These are phyloP conservation scores for Rhopilema esculentum DNA, from an alignment of 30 jellyfish, hydroid and myxozoan genomes.

Conservation along the genomic window DNA sequence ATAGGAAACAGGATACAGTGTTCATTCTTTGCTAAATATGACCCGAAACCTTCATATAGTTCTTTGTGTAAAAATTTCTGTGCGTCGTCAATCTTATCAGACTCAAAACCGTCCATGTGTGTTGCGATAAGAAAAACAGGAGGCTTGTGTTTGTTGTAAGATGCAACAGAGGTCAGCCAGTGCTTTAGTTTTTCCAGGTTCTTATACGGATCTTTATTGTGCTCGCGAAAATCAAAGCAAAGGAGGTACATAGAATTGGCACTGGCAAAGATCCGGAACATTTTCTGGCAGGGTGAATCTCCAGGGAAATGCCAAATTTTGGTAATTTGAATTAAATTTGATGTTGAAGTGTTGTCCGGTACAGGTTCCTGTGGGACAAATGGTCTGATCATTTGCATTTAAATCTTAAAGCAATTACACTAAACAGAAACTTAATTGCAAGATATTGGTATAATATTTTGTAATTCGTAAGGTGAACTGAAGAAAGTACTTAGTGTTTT, in stretches of 20 bases:
- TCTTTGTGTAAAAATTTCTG: background rate
- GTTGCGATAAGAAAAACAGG: conserved; percentile 49
- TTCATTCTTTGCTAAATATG: background rate
- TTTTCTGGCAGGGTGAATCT: conserved; percentile 21
- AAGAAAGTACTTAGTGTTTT: no score
- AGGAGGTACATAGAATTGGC: conserved; percentile 42
- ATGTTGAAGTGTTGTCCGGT: no score
- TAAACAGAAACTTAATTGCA: no score
- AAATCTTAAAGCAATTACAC: no score
- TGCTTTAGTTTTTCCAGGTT: background rate
- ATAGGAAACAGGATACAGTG: conserved; percentile 15
- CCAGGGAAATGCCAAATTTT: conserved; percentile 62
- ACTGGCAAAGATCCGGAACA: conserved; percentile 46
- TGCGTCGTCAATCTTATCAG: conserved; percentile 4
- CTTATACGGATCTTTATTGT: background rate
- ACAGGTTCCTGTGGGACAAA: no score
- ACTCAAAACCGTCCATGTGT: conserved; percentile 26
- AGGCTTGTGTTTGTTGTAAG: conserved; percentile 40
- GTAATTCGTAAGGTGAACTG: no score
- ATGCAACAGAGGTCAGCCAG: conserved; percentile 60
- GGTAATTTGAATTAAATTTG: no score
- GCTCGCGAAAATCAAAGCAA: conserved; percentile 38
- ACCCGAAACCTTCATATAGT: conserved; percentile 10
- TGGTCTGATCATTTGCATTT: no score
- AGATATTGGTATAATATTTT: no score